Evolutionary conservation across 2,113 vertebrate genomes (phyloP).

Genomic region (Caretta caretta): DNA sequence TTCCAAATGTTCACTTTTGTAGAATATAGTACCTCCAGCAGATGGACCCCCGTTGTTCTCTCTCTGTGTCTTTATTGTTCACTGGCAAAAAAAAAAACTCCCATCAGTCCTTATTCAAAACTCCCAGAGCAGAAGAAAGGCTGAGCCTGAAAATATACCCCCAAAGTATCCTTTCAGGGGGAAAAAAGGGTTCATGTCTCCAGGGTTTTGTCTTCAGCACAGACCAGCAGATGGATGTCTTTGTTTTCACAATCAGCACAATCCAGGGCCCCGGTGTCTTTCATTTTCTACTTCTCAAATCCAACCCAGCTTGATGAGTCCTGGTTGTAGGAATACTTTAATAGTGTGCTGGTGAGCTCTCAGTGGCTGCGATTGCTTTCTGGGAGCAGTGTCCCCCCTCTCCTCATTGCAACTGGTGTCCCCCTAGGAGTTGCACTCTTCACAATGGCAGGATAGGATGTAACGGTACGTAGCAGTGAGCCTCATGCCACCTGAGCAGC

Average conservation of each 20-base stretch:
- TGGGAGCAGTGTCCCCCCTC: not conserved
- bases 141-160: constrained; percentile 63
- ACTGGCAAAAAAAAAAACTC: not conserved
- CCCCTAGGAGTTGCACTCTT: constrained; percentile 92
- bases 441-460: constrained; percentile 96
- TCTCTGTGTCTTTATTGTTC: not conserved
- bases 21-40: not conserved
- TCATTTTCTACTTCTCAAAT: constrained; percentile 35
- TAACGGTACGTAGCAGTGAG: constrained; percentile 97
- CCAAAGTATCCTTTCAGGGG: constrained; percentile 67
- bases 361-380: not conserved
- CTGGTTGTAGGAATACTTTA: not conserved
- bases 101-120: constrained; percentile 14
- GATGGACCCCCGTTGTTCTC: not conserved
- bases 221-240: constrained; percentile 23
- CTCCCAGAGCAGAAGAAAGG: constrained; percentile 14
- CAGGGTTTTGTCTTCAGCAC: not conserved
- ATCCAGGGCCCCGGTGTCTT: not conserved
- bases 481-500: constrained; percentile 90
- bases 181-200: constrained; percentile 63
- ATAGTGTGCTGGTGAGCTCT: not conserved
- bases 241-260: constrained; percentile 32
- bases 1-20: not conserved
- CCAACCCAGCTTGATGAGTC: constrained; percentile 8
- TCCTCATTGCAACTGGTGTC: accelerated